Base-by-base conservation (phyloP, 2,797 vertebrate species). In the Heliangelus exortis region DNA sequence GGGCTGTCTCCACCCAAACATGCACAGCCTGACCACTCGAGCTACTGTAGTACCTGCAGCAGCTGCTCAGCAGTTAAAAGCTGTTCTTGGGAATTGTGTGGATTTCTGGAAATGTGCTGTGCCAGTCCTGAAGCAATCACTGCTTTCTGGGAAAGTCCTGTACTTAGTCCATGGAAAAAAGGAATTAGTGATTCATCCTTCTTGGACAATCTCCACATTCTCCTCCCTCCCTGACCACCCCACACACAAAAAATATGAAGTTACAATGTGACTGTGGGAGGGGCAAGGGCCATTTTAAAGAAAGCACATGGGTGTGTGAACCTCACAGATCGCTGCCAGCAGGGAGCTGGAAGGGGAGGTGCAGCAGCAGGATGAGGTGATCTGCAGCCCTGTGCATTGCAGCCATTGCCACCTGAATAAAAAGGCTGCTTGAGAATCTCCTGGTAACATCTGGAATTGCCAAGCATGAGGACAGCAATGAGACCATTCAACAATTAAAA, bases 181-280 rank as follows among this genome's bases (percentile, higher is more conserved):
- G 84, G 86, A 96, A 96, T 71, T 25, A 5, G 55, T 95, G 96
- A 96, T 92, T 97, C 94, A 95, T 34, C 7, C 31, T 63, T 79
- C 71, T 82, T 96, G 90, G 95, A 84, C 72, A 33, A 8, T 13
- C 67, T 90, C 90, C 62, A 84, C 84, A 57, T 85, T 92, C 63
- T 90, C 85, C 76, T 93, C 87, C 86, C 50, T 73, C 84, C 74
- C 29, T 75, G 61, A 55, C 61, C 53, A 45, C 39, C 65, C 75
- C 59, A 20, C 12, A 5, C 31, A 12, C 47, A 31, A 66, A 39
- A 55, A 47, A 47, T 5, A 0, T 26, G 6, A 11, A 13, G 14
- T 21, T 86, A 9, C 31, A 7, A 2, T 15, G 36, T 65, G 36
- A 51, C 58, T 55, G 62, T n/a, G 43, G 84, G 84, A 76, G 57